Evolutionary conservation across 2,888 invertebrate species (phyloP).

Genomic region (Xylocampa areola): DNA sequence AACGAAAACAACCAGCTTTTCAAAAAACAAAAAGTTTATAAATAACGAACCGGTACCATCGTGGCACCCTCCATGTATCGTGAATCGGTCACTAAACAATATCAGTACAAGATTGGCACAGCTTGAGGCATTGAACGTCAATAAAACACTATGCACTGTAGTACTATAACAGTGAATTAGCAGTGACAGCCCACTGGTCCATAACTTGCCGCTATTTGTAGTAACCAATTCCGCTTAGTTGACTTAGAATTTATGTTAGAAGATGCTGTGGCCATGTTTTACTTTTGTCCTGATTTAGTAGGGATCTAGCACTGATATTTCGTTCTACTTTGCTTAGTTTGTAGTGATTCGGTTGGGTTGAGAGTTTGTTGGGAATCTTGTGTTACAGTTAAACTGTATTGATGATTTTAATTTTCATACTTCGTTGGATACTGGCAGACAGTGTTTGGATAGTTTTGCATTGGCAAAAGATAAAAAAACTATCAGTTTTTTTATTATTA

Average conservation of each 20-base stretch:
- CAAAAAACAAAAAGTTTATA: too few relatives aligned
- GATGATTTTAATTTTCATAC: too few relatives aligned
- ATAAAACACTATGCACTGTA: conserved; percentile 41
- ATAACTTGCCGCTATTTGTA: conserved; percentile 51
- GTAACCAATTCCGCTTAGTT: conserved; percentile 50
- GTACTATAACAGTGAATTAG: conserved; percentile 44
- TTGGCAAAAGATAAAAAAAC: too few relatives aligned
- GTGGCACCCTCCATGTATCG: conserved; percentile 6
- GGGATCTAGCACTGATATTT: conserved; percentile 8
- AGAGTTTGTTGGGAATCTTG: too few relatives aligned
- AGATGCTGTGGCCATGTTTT: conserved; percentile 34
- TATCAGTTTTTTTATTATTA: too few relatives aligned
- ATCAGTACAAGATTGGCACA: conserved; percentile 40
- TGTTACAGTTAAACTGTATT: too few relatives aligned
- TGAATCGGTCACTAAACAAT: conserved; percentile 36
- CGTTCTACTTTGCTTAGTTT: background rate
- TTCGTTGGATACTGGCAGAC: too few relatives aligned
- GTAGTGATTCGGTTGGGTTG: too few relatives aligned
- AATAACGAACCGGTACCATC: too few relatives aligned
- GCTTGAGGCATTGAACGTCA: conserved; percentile 43
- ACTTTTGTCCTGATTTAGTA: conserved; percentile 36
- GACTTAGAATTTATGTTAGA: conserved; percentile 49
- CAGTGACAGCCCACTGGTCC: conserved; percentile 39
- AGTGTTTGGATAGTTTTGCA: too few relatives aligned
- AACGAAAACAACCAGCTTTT: too few relatives aligned